A percentile compares a stretch with the other conserved stretches of the same genome.
These are phyloP conservation scores for Argyrosomus japonicus DNA, from an alignment of 2,113 vertebrate genomes.

Conservation along the genomic window DNA sequence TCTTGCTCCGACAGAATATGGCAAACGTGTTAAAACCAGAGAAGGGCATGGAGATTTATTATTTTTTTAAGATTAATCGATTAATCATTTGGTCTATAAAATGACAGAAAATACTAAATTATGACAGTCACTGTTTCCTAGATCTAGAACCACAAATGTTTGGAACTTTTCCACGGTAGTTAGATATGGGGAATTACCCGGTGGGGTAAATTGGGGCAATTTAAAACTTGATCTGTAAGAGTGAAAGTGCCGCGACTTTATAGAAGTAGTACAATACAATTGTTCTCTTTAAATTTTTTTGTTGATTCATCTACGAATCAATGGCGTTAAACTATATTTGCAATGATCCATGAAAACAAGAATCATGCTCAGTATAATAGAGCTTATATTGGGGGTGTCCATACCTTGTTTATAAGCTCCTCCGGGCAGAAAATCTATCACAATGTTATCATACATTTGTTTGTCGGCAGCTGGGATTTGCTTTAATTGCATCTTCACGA, in stretches of 20 bases:
- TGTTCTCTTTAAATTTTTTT: not conserved
- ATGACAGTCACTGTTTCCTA: not conserved
- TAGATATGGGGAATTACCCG: not conserved
- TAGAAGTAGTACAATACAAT: not conserved
- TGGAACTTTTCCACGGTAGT: not conserved
- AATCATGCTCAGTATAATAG: not conserved
- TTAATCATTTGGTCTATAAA: not conserved
- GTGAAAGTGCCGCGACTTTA: too few relatives aligned
- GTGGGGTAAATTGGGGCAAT: not conserved
- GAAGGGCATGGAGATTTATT: not conserved
- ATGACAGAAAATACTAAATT: not conserved
- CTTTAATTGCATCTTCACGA: conserved; percentile 37
- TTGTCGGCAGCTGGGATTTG: conserved; percentile 34
- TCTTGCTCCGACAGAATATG: not conserved
- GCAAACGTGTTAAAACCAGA: not conserved
- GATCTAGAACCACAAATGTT: not conserved
- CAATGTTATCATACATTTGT: conserved; percentile 1
- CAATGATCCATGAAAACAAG: not conserved
- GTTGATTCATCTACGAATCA: not conserved
- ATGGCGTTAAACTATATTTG: not conserved
- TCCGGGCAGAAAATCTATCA: conserved; percentile 21
- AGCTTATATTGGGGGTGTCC: not conserved
- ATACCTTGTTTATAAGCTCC: conserved; percentile 22
- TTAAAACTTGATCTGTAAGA: not conserved
- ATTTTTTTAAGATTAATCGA: not conserved